These are phyloP conservation scores for Sebastes trivittatus DNA, from an alignment of 2,797 vertebrate species.

Conservation along the genomic window DNA sequence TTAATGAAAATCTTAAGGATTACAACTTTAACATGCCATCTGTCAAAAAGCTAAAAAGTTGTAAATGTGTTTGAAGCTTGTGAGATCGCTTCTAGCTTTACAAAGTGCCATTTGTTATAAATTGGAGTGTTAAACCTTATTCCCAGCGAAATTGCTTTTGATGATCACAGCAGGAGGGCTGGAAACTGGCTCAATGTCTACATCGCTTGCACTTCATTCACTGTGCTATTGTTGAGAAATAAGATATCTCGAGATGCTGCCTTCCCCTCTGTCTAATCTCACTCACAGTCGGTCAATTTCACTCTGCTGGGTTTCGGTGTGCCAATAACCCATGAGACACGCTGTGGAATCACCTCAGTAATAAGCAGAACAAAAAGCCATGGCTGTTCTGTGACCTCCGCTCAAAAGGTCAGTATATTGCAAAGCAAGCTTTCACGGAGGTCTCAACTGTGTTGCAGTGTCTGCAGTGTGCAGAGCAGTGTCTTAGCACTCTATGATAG, in stretches of 20 bases:
- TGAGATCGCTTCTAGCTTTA: background rate
- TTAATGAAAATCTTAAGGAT: background rate
- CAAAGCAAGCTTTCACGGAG: constrained; percentile 1
- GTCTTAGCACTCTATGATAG: background rate
- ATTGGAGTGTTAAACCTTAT: background rate
- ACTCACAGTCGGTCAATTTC: constrained; percentile 4
- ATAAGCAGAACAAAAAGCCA: constrained; percentile 38
- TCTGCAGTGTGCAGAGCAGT: background rate
- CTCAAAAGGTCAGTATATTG: constrained; percentile 18
- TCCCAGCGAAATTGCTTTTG: background rate
- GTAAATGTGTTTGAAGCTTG: background rate
- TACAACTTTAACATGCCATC: background rate
- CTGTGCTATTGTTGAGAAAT: background rate
- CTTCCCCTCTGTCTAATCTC: constrained; percentile 17
- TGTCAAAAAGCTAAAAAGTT: background rate
- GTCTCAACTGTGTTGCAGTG: background rate
- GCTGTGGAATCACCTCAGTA: constrained; percentile 11
- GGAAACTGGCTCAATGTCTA: background rate
- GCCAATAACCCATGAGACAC: constrained; percentile 21
- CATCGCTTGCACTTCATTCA: background rate
- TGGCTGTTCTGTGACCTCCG: constrained; percentile 10
- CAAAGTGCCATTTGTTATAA: background rate
- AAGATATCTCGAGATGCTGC: background rate
- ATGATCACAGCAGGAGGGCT: background rate
- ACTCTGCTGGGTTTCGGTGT: constrained; percentile 14